Evolutionary conservation across 2,888 invertebrate genomes (phyloP).

Genomic region (Merodon equestris): DNA sequence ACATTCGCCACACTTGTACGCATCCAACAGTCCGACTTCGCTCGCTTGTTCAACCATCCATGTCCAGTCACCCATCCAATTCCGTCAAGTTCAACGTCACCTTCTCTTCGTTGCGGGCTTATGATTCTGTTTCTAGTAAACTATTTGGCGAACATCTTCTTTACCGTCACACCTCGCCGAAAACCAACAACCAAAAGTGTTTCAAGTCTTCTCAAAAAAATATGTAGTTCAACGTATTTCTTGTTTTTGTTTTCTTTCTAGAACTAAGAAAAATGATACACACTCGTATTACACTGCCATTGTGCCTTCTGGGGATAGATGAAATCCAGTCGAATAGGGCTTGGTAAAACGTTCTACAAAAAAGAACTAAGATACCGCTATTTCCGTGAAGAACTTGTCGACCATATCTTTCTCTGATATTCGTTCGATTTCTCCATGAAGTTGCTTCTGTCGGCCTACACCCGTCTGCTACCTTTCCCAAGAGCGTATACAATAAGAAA

Average conservation of each 20-base stretch:
- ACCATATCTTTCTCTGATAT: constrained; percentile 47
- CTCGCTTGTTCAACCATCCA: constrained; percentile 40
- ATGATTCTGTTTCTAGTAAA: constrained; percentile 53
- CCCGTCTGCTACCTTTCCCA: too few species aligned
- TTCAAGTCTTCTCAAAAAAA: constrained; percentile 22
- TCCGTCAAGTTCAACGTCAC: constrained; percentile 65
- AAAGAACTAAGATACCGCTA: constrained; percentile 29
- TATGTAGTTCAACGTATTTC: constrained; percentile 43
- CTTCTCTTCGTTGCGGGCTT: constrained; percentile 58
- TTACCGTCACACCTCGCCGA: constrained; percentile 54
- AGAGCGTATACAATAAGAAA: too few species aligned
- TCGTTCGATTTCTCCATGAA: constrained; percentile 45
- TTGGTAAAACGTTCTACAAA: constrained; percentile 19
- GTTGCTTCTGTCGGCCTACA: too few species aligned
- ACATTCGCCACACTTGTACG: constrained; percentile 23
- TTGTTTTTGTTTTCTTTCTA: constrained; percentile 3
- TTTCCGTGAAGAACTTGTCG: constrained; percentile 41
- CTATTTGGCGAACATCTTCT: constrained; percentile 38
- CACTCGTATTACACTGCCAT: too few species aligned
- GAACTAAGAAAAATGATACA: too few species aligned
- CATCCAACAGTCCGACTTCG: constrained; percentile 32
- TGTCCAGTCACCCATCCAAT: constrained; percentile 48
- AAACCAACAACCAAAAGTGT: constrained; percentile 48
- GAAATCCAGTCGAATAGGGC: constrained; percentile 26
- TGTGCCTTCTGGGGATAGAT: neutral